These are phyloP conservation scores for Ochropleura leucogaster DNA, from an alignment of 2,888 invertebrate species.

Conservation along the genomic window DNA sequence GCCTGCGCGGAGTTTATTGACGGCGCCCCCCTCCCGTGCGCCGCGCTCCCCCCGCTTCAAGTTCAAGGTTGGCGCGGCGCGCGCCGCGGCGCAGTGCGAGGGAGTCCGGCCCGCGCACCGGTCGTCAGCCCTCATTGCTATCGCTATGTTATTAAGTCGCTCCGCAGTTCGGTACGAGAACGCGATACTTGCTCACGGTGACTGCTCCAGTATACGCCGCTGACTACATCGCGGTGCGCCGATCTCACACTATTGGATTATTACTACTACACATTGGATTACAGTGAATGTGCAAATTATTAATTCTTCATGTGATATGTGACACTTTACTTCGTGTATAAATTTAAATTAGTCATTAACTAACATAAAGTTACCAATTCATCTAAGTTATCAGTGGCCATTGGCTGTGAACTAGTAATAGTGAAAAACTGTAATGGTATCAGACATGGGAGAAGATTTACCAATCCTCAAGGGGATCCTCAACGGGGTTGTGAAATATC, in stretches of 20 bases:
- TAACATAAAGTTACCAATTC: slow-evolving; percentile 85
- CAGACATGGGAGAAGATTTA: slow-evolving; percentile 96
- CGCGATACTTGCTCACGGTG: slow-evolving; percentile 82
- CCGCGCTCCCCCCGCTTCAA: slow-evolving; percentile 85
- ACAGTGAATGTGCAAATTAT: slow-evolving; percentile 84
- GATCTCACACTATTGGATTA: slow-evolving; percentile 80
- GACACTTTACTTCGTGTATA: slow-evolving; percentile 78
- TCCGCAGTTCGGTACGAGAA: slow-evolving; percentile 82
- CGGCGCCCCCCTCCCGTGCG: slow-evolving; percentile 85
- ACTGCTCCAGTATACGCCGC: slow-evolving; percentile 75
- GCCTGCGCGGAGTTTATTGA: slow-evolving; percentile 89
- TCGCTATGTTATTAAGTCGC: slow-evolving; percentile 85
- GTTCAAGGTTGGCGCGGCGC: slow-evolving; percentile 92
- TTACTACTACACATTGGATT: slow-evolving; percentile 81
- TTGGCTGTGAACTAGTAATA: slow-evolving; percentile 89
- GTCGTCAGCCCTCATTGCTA: slow-evolving; percentile 89
- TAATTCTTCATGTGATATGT: slow-evolving; percentile 78
- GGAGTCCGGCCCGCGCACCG: slow-evolving; percentile 90
- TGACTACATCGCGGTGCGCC: slow-evolving; percentile 77
- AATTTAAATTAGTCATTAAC: slow-evolving; percentile 77
- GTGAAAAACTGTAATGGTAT: slow-evolving; percentile 88
- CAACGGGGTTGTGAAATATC: slow-evolving; percentile 97
- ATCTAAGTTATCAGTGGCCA: slow-evolving; percentile 84
- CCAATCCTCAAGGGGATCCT: slow-evolving; percentile 97
- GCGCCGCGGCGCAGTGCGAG: slow-evolving; percentile 91